Evolutionary conservation across 1,140 invertebrate species (phyloP), one percentile per base, ranked within the genome.

Genomic region (Eufriesea mexicana): DNA sequence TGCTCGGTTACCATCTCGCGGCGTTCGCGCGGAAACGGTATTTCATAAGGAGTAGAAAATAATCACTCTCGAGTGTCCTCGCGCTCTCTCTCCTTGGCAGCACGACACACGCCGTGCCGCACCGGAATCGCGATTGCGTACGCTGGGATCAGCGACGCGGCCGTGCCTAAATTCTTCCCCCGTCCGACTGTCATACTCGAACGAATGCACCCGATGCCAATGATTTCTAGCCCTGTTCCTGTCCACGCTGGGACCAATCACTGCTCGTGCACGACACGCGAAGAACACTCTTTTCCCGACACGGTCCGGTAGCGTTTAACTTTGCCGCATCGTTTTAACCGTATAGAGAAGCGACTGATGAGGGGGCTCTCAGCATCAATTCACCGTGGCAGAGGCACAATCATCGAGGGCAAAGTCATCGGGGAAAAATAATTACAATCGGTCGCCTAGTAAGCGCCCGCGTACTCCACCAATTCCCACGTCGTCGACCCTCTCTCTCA

Each of bases 371-470:
- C 90, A 87, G 89, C 85, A 76, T 83, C 80, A 88, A 91, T 91
- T 91, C 89, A 92, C 77, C 74, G 72, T 72, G 80, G 61, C 68
- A 68, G 74, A 84, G 78, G 79, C 74, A 88, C 86, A 85, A 86
- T 86, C 89, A 86, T 89, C 81, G 79, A 73, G 74, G 64, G 66
- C 79, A 79, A 84, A 87, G 76, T 88, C 77, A 92, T 90, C 85
- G 85, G 89, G 88, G 87, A 90, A 93, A 93, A 93, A 93, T 93
- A 93, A 93, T 93, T 92, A 93, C 92, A 90, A 92, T 91, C 89
- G 90, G 83, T 84, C 84, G 88, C 87, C 77, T 80, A 67, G 79
- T 84, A 83, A 84, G 81, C 78, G 66, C 66, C 23, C 66, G 25
- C 64, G 61, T 68, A 84, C 78, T 88, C 78, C 82, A 80, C 76